These are phyloP conservation scores for Aricia agestis DNA, from an alignment of 1,140 invertebrate species.

Conservation along the genomic window DNA sequence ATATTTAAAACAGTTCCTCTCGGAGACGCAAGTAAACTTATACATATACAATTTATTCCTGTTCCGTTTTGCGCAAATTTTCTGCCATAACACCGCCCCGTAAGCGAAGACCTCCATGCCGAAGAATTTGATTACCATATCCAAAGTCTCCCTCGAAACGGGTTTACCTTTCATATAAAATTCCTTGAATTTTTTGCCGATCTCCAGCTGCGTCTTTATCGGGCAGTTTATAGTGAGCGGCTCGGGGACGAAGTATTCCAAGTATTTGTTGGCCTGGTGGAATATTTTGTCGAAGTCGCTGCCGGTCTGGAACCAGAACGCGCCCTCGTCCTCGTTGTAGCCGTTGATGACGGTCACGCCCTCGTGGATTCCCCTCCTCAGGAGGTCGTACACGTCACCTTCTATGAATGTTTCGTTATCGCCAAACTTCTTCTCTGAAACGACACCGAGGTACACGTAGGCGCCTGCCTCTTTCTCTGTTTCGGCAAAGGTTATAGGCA, in stretches of 20 bases:
- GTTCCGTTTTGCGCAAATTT: slow-evolving; percentile 27
- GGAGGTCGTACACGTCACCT: slow-evolving; percentile 27
- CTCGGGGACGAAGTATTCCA: slow-evolving; percentile 39
- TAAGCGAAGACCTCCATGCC: slow-evolving; percentile 30
- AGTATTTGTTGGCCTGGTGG: slow-evolving; percentile 31
- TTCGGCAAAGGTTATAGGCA: slow-evolving; percentile 27
- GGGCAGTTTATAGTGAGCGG: slow-evolving; percentile 25
- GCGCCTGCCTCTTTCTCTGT: slow-evolving; percentile 16
- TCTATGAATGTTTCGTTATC: slow-evolving; percentile 37
- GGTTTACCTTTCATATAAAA: slow-evolving; percentile 35
- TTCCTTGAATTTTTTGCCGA: slow-evolving; percentile 38
- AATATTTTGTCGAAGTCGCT: slow-evolving; percentile 23
- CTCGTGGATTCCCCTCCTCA: slow-evolving; percentile 37
- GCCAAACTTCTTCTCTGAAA: slow-evolving; percentile 40
- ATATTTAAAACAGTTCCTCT: slow-evolving; percentile 31
- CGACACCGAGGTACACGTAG: slow-evolving; percentile 29
- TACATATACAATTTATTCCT: slow-evolving; percentile 42
- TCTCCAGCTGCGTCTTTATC: slow-evolving; percentile 30
- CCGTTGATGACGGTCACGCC: slow-evolving; percentile 48
- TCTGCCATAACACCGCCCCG: slow-evolving; percentile 30
- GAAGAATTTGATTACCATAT: slow-evolving; percentile 29
- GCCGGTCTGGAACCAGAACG: slow-evolving; percentile 27
- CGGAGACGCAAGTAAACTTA: slow-evolving; percentile 45
- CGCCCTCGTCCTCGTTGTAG: slow-evolving; percentile 42
- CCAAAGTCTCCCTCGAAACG: slow-evolving; percentile 24